Conservation (phyloP, 2,113 vertebrate genomes). For the Malurus elegans region DNA sequence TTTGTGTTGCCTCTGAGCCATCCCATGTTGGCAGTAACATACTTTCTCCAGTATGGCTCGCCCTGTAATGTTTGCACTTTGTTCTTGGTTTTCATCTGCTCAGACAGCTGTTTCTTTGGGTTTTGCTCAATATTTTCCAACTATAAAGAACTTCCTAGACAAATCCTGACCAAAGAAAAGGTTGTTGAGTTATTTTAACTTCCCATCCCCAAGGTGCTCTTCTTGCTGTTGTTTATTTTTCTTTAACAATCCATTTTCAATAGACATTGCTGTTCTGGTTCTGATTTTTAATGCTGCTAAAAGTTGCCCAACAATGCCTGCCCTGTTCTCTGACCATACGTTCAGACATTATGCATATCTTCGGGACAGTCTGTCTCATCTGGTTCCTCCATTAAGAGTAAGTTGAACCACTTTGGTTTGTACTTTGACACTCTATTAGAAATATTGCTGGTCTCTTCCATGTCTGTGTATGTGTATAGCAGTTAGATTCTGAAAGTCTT, state of each 20-base stretch:
- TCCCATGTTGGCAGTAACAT: not conserved
- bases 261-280: slow-evolving; percentile 96
- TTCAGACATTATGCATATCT: slow-evolving; percentile 96
- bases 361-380: slow-evolving; percentile 93
- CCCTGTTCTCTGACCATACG: slow-evolving; percentile 95
- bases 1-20: not conserved
- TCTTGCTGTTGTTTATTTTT: not conserved
- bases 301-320: slow-evolving; percentile 93
- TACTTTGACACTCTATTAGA: not conserved
- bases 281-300: slow-evolving; percentile 95
- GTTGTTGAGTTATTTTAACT: not conserved
- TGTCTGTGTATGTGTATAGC: not conserved
- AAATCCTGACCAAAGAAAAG: not conserved
- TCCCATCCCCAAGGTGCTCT: not conserved
- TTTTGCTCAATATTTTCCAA: not conserved
- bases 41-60: not conserved
- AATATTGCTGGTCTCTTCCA: not conserved
- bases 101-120: not conserved
- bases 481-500: not conserved
- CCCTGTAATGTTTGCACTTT: not conserved
- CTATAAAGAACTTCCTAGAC: not conserved
- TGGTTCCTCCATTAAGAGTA: slow-evolving; percentile 90
- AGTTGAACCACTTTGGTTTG: slow-evolving; percentile 15
- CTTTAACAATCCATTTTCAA: slow-evolving; percentile 44
- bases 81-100: not conserved